A percentile compares a stretch with the other conserved stretches of the same genome.
These are phyloP conservation scores for Dendrocincla tyrannina DNA, from an alignment of 2,797 vertebrate species.

Conservation along the genomic window DNA sequence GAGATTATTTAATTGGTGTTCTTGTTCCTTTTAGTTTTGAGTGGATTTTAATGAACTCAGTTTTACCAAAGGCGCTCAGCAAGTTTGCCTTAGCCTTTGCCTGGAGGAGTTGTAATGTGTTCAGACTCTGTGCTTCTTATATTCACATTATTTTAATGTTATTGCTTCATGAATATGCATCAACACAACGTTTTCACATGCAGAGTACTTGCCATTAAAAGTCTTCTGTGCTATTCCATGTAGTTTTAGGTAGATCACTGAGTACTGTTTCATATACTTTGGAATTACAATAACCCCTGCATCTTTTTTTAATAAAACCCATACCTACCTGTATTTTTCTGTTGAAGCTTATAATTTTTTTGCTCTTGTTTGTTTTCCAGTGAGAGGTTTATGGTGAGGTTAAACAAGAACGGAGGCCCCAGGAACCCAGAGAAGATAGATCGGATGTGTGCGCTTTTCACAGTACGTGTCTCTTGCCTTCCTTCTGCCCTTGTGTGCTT, in stretches of 20 bases:
- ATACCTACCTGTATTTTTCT: constrained; percentile 3
- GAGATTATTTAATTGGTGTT: not conserved
- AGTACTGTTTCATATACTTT: not conserved
- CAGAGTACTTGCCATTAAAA: not conserved
- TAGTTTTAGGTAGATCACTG: not conserved
- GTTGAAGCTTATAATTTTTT: constrained; percentile 17
- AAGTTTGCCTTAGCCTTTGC: not conserved
- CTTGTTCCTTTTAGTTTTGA: not conserved
- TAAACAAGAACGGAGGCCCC: constrained; percentile 98
- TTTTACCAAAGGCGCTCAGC: not conserved
- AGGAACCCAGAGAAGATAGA: constrained; percentile 98
- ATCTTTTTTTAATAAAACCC: not conserved
- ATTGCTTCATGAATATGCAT: not conserved
- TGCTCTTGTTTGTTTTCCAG: constrained; percentile 76
- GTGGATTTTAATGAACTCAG: not conserved
- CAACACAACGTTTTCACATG: not conserved
- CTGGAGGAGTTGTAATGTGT: not conserved
- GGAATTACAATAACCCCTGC: not conserved
- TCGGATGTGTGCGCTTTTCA: constrained; percentile 95
- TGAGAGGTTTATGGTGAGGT: constrained; percentile 97
- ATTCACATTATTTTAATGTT: not conserved
- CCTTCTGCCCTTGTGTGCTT: not conserved
- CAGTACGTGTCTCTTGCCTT: constrained; percentile 80
- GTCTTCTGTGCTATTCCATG: not conserved
- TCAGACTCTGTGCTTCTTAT: not conserved